A percentile compares a stretch with the other conserved stretches of the same genome.
phyloP scores from a whole-genome alignment of 2,888 invertebrate species.

The Callyntrura sp. region DNA sequence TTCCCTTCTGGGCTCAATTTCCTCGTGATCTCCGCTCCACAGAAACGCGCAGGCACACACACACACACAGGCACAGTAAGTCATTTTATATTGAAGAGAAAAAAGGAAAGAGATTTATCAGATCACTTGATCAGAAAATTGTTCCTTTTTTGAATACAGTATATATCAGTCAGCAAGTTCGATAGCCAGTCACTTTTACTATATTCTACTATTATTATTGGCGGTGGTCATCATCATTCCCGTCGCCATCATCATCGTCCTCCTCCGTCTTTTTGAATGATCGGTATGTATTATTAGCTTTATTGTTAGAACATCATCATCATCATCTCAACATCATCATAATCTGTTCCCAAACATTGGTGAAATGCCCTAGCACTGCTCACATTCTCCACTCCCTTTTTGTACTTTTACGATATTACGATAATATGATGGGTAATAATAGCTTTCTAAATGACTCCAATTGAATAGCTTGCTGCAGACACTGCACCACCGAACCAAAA shows the following conservation, averaged over 20 bases:
- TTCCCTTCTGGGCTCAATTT: slow-evolving; percentile 74
- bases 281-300: slow-evolving; percentile 58
- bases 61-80: background rate
- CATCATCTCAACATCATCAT: no score
- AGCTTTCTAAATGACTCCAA: slow-evolving; percentile 66
- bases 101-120: slow-evolving; percentile 50
- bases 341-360: slow-evolving; percentile 42
- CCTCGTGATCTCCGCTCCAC: slow-evolving; percentile 41
- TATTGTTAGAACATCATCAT: slow-evolving; percentile 60
- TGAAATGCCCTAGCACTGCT: slow-evolving; percentile 29
- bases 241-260: background rate
- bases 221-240: slow-evolving; percentile 47
- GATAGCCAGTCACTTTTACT: slow-evolving; percentile 43
- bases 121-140: slow-evolving; percentile 65
- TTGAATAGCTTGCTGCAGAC: slow-evolving; percentile 41
- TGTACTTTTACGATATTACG: slow-evolving; percentile 31
- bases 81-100: slow-evolving; percentile 19
- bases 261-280: slow-evolving; percentile 15
- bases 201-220: slow-evolving; percentile 17
- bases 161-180: background rate
- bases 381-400: slow-evolving; percentile 11
- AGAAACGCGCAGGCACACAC: background rate
- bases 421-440: slow-evolving; percentile 63
- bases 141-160: slow-evolving; percentile 60
- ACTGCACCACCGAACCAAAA: background rate